Conservation (phyloP, 2,797 vertebrate genomes). For the Karalla daura region DNA sequence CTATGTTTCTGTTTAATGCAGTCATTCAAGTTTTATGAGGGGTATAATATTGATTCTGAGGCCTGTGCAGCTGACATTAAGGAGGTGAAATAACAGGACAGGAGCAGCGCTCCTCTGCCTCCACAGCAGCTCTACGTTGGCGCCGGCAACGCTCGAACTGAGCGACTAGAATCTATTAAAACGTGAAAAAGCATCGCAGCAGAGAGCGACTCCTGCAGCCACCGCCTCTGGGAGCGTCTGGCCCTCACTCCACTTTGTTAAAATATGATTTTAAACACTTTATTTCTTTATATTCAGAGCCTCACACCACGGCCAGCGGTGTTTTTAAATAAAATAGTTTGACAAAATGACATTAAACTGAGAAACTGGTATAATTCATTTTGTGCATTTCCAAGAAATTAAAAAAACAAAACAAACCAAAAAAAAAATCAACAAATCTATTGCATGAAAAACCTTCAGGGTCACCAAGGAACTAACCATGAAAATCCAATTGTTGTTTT, state of each 20-base stretch:
- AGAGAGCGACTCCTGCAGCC: too few species aligned
- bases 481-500: too few species aligned
- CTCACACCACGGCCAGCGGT: conserved; percentile 2
- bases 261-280: too few species aligned
- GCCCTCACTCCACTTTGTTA: too few species aligned
- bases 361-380: too few species aligned
- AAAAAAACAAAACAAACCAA: conserved; percentile 1
- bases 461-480: conserved; percentile 18
- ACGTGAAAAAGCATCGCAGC: too few species aligned
- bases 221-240: too few species aligned
- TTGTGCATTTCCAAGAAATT: conserved; percentile 15
- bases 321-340: not conserved
- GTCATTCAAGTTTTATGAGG: conserved; percentile 81
- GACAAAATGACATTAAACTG: not conserved
- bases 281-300: conserved; percentile 9
- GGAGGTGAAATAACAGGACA: not conserved
- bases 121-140: conserved; percentile 23
- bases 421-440: too few species aligned
- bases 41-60: conserved; percentile 76
- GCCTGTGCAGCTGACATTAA: conserved; percentile 51
- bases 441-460: conserved; percentile 4
- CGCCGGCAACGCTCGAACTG: too few species aligned
- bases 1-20: conserved; percentile 71
- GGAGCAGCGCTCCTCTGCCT: conserved; percentile 16
- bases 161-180: too few species aligned